phyloP scores from a whole-genome alignment of 2,113 vertebrate genomes.

The Periophthalmodon schlosseri region DNA sequence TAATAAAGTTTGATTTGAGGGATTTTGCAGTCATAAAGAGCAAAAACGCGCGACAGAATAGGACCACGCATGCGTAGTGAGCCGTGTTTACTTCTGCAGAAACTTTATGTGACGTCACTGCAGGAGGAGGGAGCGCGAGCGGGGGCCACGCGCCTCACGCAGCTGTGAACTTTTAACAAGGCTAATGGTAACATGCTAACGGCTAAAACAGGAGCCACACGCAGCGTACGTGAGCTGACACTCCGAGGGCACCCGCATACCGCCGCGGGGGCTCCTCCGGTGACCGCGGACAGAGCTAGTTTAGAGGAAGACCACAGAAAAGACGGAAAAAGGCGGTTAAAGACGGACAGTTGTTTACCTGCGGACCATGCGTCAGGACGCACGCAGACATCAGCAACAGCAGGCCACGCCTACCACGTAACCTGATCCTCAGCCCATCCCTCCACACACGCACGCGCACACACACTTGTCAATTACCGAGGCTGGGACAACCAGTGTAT shows the following conservation, averaged over 20 bases:
- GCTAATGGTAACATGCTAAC: constrained; percentile 29
- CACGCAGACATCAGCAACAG: not conserved
- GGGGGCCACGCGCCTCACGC: constrained; percentile 4
- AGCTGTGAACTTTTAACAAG: constrained; percentile 1
- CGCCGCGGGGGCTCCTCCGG: not conserved
- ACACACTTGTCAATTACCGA: not conserved
- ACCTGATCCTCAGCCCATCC: not conserved
- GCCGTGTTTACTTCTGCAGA: constrained; percentile 11
- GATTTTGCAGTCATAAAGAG: not conserved
- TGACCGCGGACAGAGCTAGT: not conserved
- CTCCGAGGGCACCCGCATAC: fast-evolving
- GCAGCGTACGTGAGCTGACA: not conserved
- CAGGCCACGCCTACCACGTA: constrained; percentile 4
- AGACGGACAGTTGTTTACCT: constrained; percentile 2
- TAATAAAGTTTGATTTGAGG: not conserved
- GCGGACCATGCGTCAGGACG: not conserved
- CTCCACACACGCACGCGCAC: not conserved
- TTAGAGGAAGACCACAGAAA: not conserved
- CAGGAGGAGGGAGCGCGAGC: not conserved
- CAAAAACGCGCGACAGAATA: not conserved
- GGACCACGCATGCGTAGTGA: constrained; percentile 10
- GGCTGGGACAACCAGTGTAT: no score
- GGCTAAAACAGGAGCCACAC: not conserved
- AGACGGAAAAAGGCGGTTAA: not conserved
- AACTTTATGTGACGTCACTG: not conserved